Evolutionary conservation across 53 echinoderm and acorn worm species (phyloP).

Genomic region (Patiria pectinifera): DNA sequence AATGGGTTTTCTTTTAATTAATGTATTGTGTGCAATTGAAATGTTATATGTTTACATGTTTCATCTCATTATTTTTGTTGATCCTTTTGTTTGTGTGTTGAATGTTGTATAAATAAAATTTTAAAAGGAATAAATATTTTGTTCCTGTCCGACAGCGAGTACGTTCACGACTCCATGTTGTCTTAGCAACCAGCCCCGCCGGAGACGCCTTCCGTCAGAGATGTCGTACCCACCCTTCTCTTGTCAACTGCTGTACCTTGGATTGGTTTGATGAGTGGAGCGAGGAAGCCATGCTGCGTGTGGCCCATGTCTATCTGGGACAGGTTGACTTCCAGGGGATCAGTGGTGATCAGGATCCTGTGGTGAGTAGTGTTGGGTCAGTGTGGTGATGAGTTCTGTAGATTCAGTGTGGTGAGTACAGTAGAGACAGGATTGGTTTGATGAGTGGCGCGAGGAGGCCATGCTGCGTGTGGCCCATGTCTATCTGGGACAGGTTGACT

Average conservation of each 20-base stretch:
- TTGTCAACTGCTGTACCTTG: slow-evolving; percentile 97
- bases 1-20: no score
- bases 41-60: no score
- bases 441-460: slow-evolving; percentile 88
- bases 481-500: slow-evolving; percentile 88
- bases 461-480: slow-evolving; percentile 95
- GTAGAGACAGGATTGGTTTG: slow-evolving; percentile 91
- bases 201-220: slow-evolving; percentile 96
- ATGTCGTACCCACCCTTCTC: slow-evolving; percentile 93
- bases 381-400: no score
- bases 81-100: not conserved
- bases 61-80: no score
- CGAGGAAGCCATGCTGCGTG: slow-evolving; percentile 89
- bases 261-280: slow-evolving; percentile 99
- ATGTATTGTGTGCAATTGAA: no score
- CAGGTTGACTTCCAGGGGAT: slow-evolving; percentile 94
- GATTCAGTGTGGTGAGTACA: no score
- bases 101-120: not conserved
- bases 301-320: slow-evolving; percentile 92
- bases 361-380: slow-evolving; percentile 60
- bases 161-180: slow-evolving; percentile 78
- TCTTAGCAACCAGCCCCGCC: slow-evolving; percentile 97
- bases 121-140: not conserved
- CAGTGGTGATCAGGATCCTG: slow-evolving; percentile 75
- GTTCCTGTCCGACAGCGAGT: slow-evolving; percentile 38